These are phyloP conservation scores for Radopholus similis DNA, from an alignment of 1,140 invertebrate genomes.

Conservation along the genomic window DNA sequence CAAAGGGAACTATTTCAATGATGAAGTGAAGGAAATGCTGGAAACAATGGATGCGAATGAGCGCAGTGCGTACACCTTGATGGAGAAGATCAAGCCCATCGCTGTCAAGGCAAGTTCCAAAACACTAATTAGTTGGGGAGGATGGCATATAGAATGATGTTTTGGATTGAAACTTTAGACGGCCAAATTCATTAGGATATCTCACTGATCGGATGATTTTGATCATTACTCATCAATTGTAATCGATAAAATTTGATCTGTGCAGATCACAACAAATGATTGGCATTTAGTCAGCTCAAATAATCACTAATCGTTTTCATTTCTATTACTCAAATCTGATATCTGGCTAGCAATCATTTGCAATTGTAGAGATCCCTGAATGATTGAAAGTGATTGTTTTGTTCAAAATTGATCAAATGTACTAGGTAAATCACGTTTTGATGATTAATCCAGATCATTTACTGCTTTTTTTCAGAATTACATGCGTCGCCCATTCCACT, in stretches of 20 bases:
- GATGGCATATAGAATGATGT: too few species aligned
- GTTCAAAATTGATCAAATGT: not conserved
- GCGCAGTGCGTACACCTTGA: not conserved
- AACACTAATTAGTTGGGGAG: too few species aligned
- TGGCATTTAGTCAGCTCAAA: not conserved
- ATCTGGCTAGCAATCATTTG: too few species aligned
- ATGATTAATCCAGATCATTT: not conserved
- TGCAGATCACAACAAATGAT: not conserved
- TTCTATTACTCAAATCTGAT: too few species aligned
- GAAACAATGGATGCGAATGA: slow-evolving; percentile 8
- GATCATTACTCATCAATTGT: too few species aligned
- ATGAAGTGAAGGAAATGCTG: slow-evolving; percentile 1
- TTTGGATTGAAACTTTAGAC: too few species aligned
- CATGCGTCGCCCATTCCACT: not conserved
- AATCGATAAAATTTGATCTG: not conserved
- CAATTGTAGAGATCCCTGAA: too few species aligned
- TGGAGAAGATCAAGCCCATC: not conserved
- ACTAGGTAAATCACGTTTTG: not conserved
- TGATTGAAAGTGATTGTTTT: too few species aligned
- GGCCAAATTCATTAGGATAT: too few species aligned
- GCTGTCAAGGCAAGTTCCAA: slow-evolving; percentile 6
- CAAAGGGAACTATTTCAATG: slow-evolving; percentile 3
- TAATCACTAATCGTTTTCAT: not conserved
- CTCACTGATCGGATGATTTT: too few species aligned
- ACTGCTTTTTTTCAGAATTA: slow-evolving; percentile 6